A percentile compares a stretch with the other conserved stretches of the same genome.
These are phyloP conservation scores for Camelus bactrianus DNA, from an alignment of 2,113 vertebrate species.

Conservation along the genomic window DNA sequence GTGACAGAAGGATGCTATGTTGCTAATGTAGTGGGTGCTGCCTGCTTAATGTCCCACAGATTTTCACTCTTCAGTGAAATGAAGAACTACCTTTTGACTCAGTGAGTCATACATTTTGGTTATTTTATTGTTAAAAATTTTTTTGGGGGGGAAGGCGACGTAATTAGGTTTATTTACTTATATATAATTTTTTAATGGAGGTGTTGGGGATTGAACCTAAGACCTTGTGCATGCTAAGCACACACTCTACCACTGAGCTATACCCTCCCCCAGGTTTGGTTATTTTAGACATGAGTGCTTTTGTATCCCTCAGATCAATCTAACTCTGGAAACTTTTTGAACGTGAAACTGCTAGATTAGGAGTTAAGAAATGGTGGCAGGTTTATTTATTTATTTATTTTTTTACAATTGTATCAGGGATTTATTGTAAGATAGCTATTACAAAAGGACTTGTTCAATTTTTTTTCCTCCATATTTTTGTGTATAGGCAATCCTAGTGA, in stretches of 20 bases:
- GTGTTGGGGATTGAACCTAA: no score
- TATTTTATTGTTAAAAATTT: neutral
- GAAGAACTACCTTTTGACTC: neutral
- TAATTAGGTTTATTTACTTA: no score
- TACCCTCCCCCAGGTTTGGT: neutral
- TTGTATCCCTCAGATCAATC: neutral
- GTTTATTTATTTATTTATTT: neutral
- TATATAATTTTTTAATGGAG: no score
- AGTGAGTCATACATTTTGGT: neutral
- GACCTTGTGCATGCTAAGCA: no score
- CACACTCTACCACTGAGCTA: no score
- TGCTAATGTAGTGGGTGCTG: neutral
- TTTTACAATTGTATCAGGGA: neutral
- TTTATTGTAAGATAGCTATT: neutral
- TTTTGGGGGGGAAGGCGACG: no score
- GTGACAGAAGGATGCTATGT: neutral
- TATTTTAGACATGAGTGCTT: neutral
- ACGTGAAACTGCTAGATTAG: slow-evolving; percentile 20
- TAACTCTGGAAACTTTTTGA: neutral
- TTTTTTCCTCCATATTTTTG: neutral
- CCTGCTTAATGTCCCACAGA: neutral
- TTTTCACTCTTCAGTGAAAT: neutral
- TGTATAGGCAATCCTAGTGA: neutral
- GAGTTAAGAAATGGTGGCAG: neutral
- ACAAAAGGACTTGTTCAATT: neutral